phyloP scores from a whole-genome alignment of 2,888 invertebrate genomes.

The Linnaemya tessellans region DNA sequence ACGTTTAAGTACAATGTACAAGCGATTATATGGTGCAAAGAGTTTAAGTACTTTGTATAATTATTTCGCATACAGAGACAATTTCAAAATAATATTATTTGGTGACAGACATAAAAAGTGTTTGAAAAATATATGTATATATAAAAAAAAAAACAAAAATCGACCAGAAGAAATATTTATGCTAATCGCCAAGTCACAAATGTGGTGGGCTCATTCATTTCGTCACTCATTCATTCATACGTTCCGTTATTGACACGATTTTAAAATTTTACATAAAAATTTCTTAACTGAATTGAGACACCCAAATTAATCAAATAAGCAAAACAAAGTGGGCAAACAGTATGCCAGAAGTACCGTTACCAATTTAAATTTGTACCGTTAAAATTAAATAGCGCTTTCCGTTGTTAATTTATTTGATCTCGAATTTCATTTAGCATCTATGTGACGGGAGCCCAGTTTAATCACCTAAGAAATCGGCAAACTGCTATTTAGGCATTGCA shows the following conservation, averaged over 20 bases:
- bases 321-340: no score
- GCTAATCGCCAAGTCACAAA: conserved; percentile 61
- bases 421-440: no score
- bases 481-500: no score
- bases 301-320: neutral
- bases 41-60: conserved; percentile 37
- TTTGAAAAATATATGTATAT: neutral
- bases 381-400: no score
- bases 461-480: no score
- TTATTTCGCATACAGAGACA: conserved; percentile 32
- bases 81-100: conserved; percentile 57
- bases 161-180: conserved; percentile 52
- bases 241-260: conserved; percentile 37
- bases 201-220: conserved; percentile 53
- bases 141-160: conserved; percentile 11
- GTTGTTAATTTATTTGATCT: no score
- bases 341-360: no score
- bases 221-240: conserved; percentile 29
- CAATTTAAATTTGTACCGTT: no score
- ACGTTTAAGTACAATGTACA: no score
- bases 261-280: neutral
- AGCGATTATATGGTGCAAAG: neutral
- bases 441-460: no score
- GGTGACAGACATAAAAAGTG: conserved; percentile 7
- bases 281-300: neutral